Evolutionary conservation across 1,140 invertebrate genomes (phyloP), one percentile per base, ranked within the genome.

Genomic region (Drosophila teissieri): DNA sequence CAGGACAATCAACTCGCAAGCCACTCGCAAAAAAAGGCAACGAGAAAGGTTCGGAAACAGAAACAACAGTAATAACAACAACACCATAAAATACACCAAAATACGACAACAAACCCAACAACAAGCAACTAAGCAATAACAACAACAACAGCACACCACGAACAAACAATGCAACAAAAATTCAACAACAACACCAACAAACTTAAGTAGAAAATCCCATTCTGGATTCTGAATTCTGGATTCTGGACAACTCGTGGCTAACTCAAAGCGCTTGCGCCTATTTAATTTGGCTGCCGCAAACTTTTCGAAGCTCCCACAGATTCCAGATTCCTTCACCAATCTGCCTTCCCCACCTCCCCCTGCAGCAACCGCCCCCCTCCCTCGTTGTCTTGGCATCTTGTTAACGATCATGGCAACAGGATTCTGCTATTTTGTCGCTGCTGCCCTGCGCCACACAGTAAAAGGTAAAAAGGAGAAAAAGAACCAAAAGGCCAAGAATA

Each of bases 371-470:
- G 8, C 14, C 46, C 10, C 45, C 7, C 53, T 39, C 31, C 31
- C 53, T 57, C 75, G 65, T 86, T 86, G 79, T 86, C 83, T 86
- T 78, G 83, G 83, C 83, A 88, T 88, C 83, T 88, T 88, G 83
- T 88, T 88, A 88, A 88, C 83, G 83, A 88, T 89, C 83, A 89
- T 86, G 84, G 83, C 83, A 88, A 88, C 83, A 88, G 83, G 84
- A 84, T 88, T 88, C 83, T 89, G 83, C 83, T 89, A 88, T 88
- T 88, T 88, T 88, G 83, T 88, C 79, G 82, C 82, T 86, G 82
- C 69, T 73, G 67, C 80, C 77, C 73, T 80, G 72, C 65, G 76
- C 77, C 81, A 76, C 73, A 67, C 52, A 62, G 19, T 65, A 75
- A 75, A 63, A 48, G 45, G 39, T 60, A 49, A 55, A 56, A 46